Evolutionary conservation across 2,888 invertebrate genomes (phyloP).

Genomic region (Nomada lathburiana): DNA sequence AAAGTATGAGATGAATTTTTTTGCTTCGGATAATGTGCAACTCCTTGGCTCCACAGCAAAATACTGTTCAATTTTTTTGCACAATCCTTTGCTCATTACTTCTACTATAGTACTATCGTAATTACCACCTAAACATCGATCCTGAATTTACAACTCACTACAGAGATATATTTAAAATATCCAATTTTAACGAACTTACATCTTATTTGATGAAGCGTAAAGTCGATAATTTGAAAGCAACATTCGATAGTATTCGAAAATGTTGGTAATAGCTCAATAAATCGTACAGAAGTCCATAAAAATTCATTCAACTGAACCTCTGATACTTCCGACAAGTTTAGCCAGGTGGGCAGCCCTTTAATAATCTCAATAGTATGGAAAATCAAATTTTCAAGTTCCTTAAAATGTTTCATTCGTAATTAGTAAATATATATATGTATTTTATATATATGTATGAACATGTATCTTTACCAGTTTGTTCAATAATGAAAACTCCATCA

Average conservation of each 20-base stretch:
- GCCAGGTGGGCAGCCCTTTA: constrained; percentile 74
- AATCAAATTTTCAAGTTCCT: constrained; percentile 66
- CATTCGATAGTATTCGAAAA: constrained; percentile 68
- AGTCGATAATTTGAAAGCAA: constrained; percentile 75
- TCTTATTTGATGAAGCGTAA: constrained; percentile 65
- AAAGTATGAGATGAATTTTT: constrained; percentile 71
- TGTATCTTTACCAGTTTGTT: constrained; percentile 64
- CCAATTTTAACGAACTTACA: constrained; percentile 64
- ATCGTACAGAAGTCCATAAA: constrained; percentile 57
- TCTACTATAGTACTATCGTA: constrained; percentile 28
- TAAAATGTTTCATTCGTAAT: constrained; percentile 26
- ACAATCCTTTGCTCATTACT: constrained; percentile 69
- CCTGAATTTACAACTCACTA: neutral
- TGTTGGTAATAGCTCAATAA: constrained; percentile 60
- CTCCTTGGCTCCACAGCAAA: constrained; percentile 71
- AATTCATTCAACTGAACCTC: constrained; percentile 54
- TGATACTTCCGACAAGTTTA: constrained; percentile 63
- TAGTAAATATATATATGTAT: neutral
- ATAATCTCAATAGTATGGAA: constrained; percentile 73
- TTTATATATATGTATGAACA: neutral
- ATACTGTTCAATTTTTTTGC: constrained; percentile 74
- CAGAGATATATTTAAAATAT: constrained; percentile 14
- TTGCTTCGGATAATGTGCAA: constrained; percentile 63
- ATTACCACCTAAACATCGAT: constrained; percentile 26
- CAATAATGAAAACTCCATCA: constrained; percentile 69